Evolutionary conservation across 2,888 invertebrate genomes (phyloP), one percentile per base, ranked within the genome.

Genomic region (Ariolimax columbianus): DNA sequence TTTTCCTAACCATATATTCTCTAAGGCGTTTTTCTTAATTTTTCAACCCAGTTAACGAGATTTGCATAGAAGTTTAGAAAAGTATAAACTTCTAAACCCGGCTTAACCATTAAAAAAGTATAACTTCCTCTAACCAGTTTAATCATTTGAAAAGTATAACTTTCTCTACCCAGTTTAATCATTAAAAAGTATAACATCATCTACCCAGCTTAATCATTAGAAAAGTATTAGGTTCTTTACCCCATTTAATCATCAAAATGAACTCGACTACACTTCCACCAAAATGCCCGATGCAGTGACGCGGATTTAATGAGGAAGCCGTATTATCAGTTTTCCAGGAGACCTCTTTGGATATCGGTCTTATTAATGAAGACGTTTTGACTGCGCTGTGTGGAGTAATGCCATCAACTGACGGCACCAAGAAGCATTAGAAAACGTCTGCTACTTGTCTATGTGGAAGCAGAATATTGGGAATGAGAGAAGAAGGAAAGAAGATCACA

Each of bases 291-390:
- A 2, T 63, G n/a, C 59, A 7, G n/a, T n/a, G 59, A n/a, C n/a
- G n/a, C 43, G 73, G 14, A 47, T 72, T 73, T 73, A 73, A 73
- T 43, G 73, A 73, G n/a, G 73, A 73, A 73, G 47, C 43, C 73
- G 3, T 47, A 47, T 47, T 73, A 30, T 3, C n/a, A 47, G 73
- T 3, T 14, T 47, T 1, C 1, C 30, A n/a, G 73, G 47, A n/a
- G 30, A n/a, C 43, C 43, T 43, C 9, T 14, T 73, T 14, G 17
- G 51, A 51, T 51, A 51, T 51, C 75, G 19, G 33, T 19, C 33
- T 51, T 51, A 51, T 75, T 75, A 19, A 30, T 75, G 33, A 3
- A 23, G 75, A 51, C 75, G 36, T 6, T 51, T 33, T 51, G 33
- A 33, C 75, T 51, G 14, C 23, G 72, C 43, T 51, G n/a, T 51